Conservation (phyloP, 2,888 invertebrate genomes). For the Eupithecia insigniata region DNA sequence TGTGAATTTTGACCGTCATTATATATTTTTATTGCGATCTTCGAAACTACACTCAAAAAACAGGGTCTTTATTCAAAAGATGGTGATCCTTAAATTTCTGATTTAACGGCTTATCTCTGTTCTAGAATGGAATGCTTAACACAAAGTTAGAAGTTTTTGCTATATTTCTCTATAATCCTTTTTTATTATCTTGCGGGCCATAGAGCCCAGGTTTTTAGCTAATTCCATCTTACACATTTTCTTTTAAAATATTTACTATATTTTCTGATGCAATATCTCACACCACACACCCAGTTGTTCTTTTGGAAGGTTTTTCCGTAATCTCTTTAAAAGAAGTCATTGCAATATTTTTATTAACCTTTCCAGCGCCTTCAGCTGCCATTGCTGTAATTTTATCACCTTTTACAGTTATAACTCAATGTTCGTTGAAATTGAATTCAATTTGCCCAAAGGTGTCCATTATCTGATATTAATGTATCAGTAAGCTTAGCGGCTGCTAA, state of each 20-base stretch:
- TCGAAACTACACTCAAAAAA: too few relatives aligned
- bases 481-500: not conserved
- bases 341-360: not conserved
- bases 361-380: not conserved
- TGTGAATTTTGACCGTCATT: too few relatives aligned
- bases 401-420: not conserved
- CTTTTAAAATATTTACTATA: not conserved
- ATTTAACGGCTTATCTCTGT: not conserved
- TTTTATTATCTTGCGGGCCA: not conserved
- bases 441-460: constrained; percentile 6
- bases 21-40: too few relatives aligned
- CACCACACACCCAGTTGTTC: not conserved
- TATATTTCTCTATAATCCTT: not conserved
- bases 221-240: too few relatives aligned
- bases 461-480: not conserved
- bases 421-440: constrained; percentile 13
- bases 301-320: not conserved
- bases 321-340: not conserved
- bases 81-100: not conserved
- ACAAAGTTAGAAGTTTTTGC: not conserved
- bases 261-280: not conserved
- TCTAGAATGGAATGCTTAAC: not conserved
- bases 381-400: not conserved
- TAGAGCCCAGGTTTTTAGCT: not conserved
- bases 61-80: too few relatives aligned